phyloP scores from a whole-genome alignment of 2,888 invertebrate genomes.

The Patella depressa region DNA sequence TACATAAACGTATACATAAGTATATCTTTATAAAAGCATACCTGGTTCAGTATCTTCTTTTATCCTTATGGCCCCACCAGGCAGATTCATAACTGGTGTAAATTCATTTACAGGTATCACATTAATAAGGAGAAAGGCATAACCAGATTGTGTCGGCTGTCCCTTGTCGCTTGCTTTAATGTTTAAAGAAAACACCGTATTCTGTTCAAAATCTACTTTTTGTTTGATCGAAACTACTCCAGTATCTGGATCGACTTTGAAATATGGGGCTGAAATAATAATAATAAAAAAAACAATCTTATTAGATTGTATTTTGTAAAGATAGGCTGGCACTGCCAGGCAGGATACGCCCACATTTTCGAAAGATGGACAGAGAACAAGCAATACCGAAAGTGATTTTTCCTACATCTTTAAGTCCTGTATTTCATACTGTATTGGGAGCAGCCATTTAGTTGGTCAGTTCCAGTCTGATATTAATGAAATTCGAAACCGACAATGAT shows the following conservation, averaged over 20 bases:
- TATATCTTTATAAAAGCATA: constrained; percentile 11
- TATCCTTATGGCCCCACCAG: constrained; percentile 26
- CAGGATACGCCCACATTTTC: too few relatives aligned
- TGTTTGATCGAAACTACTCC: constrained; percentile 36
- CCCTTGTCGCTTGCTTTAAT: constrained; percentile 46
- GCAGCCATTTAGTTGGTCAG: too few relatives aligned
- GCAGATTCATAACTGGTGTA: constrained; percentile 38
- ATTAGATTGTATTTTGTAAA: too few relatives aligned
- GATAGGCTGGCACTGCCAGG: too few relatives aligned
- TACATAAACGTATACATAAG: too few relatives aligned
- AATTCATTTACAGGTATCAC: constrained; percentile 46
- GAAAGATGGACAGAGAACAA: too few relatives aligned
- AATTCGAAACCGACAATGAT: too few relatives aligned
- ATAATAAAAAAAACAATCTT: neutral
- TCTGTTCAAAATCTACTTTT: constrained; percentile 41
- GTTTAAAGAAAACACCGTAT: constrained; percentile 35
- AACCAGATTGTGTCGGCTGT: constrained; percentile 36
- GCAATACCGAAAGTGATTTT: too few relatives aligned
- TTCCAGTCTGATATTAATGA: too few relatives aligned
- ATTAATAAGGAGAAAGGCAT: constrained; percentile 38
- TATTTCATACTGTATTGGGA: too few relatives aligned
- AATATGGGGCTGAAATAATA: constrained; percentile 6
- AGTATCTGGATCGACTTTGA: constrained; percentile 23
- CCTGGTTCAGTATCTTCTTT: constrained; percentile 39
- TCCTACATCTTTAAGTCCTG: too few relatives aligned